phyloP scores from a whole-genome alignment of 2,888 invertebrate genomes.

The Drosophila putrida region DNA sequence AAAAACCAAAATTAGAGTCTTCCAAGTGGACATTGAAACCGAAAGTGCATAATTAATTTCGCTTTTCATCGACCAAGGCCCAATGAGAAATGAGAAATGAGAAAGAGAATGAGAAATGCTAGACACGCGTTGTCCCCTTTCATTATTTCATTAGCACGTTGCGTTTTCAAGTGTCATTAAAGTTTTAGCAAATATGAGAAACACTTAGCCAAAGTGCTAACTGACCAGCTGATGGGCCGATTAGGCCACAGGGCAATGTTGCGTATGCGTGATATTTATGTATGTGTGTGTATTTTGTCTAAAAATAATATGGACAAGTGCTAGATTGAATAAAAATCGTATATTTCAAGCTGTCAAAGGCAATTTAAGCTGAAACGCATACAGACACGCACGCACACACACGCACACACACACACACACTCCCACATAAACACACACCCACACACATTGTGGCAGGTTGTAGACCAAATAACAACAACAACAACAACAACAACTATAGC shows the following conservation, averaged over 20 bases:
- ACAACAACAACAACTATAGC: conserved; percentile 17
- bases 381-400: conserved; percentile 40
- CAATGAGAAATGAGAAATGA: background rate
- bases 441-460: conserved; percentile 17
- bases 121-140: conserved; percentile 19
- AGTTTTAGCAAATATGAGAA: conserved; percentile 37
- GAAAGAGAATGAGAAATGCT: conserved; percentile 32
- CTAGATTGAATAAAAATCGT: conserved; percentile 69
- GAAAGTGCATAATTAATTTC: conserved; percentile 72
- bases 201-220: conserved; percentile 47
- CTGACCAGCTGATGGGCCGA: background rate
- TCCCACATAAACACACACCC: conserved; percentile 7
- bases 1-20: conserved; percentile 39
- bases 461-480: conserved; percentile 8
- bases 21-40: conserved; percentile 42
- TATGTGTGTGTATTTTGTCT: conserved; percentile 13
- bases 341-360: conserved; percentile 72
- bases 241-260: conserved; percentile 7
- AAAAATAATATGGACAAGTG: conserved; percentile 52
- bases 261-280: conserved; percentile 37
- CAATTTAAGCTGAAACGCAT: conserved; percentile 65
- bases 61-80: conserved; percentile 25
- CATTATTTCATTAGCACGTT: conserved; percentile 23
- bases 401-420: conserved; percentile 11
- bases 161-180: conserved; percentile 19